Evolutionary conservation across 1,140 invertebrate genomes (phyloP), one percentile per base, ranked within the genome.

Genomic region (Macrobrachium rosenbergii): DNA sequence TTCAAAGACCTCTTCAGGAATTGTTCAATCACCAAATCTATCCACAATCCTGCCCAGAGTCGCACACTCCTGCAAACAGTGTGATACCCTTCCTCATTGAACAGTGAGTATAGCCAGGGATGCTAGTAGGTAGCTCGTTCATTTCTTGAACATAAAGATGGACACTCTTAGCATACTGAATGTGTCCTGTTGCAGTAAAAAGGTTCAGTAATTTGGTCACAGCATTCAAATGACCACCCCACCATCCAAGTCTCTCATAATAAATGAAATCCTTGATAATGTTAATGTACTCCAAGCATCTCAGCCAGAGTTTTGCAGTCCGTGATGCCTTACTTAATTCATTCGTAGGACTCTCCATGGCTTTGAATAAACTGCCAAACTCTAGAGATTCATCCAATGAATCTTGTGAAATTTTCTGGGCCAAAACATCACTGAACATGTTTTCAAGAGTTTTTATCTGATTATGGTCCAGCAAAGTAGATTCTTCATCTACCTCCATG

Each of bases 361-460:
- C 5, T 64, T 64, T 64, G 14, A 5, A 64, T 64, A 64, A 23
- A 64, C 63, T 64, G 63, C 21, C 14, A 64, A 64, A 12, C 63
- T 64, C 63, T 64, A 23, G 63, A 64, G 63, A 64, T 64, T 64
- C 6, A 64, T 5, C 5, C 63, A 64, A 64, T 64, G 63, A 64
- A 64, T 64, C 63, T 64, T 5, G 63, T 64, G 63, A 64, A 64
- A n/a, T 5, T 64, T 5, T 64, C 63, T 64, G 63, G 63, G 63
- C 14, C 14, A 64, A 14, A 64, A 64, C 5, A 64, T 64, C 3
- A 64, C 63, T 64, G 63, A 64, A 64, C 63, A 64, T 5, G 12
- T 64, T n/a, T 64, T 64, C 14, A 64, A 64, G 63, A 64, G 63
- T 64, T 64, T 64, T 64, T 64, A n/a, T n/a, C n/a, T n/a, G n/a